These are phyloP conservation scores for Callinectes sapidus DNA, from an alignment of 2,888 invertebrate species.

Conservation along the genomic window DNA sequence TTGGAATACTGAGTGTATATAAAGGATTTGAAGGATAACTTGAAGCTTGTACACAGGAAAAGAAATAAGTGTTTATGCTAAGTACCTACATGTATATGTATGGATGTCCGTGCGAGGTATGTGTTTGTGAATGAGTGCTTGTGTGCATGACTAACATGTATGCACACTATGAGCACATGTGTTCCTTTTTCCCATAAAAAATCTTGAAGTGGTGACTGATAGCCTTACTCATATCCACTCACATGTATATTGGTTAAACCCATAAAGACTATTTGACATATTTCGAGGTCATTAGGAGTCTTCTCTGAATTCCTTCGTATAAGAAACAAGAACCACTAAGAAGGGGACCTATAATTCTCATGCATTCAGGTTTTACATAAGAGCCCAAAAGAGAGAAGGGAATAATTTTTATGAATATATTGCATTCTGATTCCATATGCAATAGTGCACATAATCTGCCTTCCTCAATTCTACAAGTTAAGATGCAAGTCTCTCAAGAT, in stretches of 20 bases:
- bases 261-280: background rate
- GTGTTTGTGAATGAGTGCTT: background rate
- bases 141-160: background rate
- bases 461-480: too few species aligned
- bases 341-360: background rate
- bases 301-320: background rate
- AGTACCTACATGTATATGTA: background rate
- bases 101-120: background rate
- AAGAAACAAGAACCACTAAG: background rate
- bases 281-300: too few species aligned
- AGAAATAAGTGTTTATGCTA: background rate
- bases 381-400: too few species aligned
- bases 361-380: too few species aligned
- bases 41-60: constrained; percentile 2
- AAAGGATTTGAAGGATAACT: background rate
- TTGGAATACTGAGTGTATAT: background rate
- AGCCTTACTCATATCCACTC: background rate
- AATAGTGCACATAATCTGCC: too few species aligned
- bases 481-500: too few species aligned
- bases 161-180: background rate
- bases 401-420: too few species aligned
- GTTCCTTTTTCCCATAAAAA: background rate
- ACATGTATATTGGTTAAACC: background rate
- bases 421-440: too few species aligned
- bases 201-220: constrained; percentile 19